These are phyloP conservation scores for Odiellus spinosus DNA, from an alignment of 2,888 invertebrate species.

Conservation along the genomic window DNA sequence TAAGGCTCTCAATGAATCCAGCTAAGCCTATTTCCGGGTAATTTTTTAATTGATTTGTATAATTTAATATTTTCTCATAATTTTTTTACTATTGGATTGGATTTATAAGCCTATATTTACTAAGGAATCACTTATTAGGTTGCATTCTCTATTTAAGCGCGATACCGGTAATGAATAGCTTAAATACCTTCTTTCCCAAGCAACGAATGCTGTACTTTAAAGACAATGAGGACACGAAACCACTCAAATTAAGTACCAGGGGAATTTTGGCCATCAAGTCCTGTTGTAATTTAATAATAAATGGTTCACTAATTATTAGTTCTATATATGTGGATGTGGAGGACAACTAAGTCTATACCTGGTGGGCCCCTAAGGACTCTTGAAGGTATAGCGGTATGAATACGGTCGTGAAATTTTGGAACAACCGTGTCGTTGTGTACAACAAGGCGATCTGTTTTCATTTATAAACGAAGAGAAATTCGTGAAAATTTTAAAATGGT, in stretches of 20 bases:
- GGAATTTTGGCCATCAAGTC: conserved; percentile 51
- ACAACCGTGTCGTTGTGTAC: conserved; percentile 45
- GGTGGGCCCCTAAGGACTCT: conserved; percentile 52
- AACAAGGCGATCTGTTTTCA: conserved; percentile 11
- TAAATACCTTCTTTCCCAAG: conserved; percentile 16
- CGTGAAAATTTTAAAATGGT: not conserved
- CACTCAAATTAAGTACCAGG: conserved; percentile 45
- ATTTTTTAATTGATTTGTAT: too few species aligned
- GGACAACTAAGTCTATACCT: conserved; percentile 33
- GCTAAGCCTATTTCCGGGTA: too few species aligned
- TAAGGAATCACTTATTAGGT: too few species aligned
- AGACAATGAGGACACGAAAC: conserved; percentile 7
- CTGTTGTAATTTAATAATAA: conserved; percentile 2
- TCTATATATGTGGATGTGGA: too few species aligned
- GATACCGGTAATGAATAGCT: too few species aligned
- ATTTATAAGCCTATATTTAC: too few species aligned
- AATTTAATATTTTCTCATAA: too few species aligned
- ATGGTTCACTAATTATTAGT: not conserved
- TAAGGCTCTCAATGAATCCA: too few species aligned
- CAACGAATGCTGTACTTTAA: conserved; percentile 8
- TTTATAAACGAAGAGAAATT: conserved; percentile 1
- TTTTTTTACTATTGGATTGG: too few species aligned
- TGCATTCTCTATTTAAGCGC: too few species aligned
- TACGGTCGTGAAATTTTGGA: conserved; percentile 68
- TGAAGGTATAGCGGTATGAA: conserved; percentile 73